Base-by-base conservation (phyloP, 2,888 invertebrate genomes). In the Drosophila tanythrix region DNA sequence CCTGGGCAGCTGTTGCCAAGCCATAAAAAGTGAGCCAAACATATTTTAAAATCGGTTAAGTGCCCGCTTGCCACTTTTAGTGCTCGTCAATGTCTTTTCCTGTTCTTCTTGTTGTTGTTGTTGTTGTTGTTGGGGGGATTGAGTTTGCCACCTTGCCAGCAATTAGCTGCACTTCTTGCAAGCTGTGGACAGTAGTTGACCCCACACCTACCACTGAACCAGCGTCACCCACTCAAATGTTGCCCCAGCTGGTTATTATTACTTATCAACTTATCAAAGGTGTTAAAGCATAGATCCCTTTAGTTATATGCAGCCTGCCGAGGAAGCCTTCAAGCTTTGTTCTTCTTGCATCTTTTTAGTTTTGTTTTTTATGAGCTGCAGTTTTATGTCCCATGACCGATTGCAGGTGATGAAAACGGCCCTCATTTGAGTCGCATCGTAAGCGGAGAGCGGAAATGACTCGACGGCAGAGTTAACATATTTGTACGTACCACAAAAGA, bases 41-140 rank as follows among this genome's bases (percentile, higher is more conserved):
- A 81, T 82, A 88, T 85, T 83, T 89, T 78, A 88, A 91, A 91
- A 79, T 90, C 87, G 84, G 79, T 87, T 91, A 91, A 91, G 79
- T 87, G 86, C 76, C 81, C 72, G 60, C 52, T 65, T 81, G 81
- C 56, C 67, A 76, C 53, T 83, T 82, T 82, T 51, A 88, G 83
- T 73, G 83, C 59, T 64, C 75, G 57, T 79, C 70, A 64, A 57
- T 56, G 56, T 48, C 25, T 64, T 15, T 35, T 25, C 35, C 11
- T 11, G 18, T 29, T 31, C 4, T 10, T 8, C 10, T 50, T 33
- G 31, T 61, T 52, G 3, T 18, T 5, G n/a, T 29, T 29, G 18
- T n/a, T 31, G 18, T 7, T 27, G 50, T n/a, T 53, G 53, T 63
- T 50, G 58, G 13, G 29, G 31, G 33, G 27, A 67, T 60, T 60